phyloP scores from a whole-genome alignment of 2,888 invertebrate genomes.

The Arctia plantaginis region DNA sequence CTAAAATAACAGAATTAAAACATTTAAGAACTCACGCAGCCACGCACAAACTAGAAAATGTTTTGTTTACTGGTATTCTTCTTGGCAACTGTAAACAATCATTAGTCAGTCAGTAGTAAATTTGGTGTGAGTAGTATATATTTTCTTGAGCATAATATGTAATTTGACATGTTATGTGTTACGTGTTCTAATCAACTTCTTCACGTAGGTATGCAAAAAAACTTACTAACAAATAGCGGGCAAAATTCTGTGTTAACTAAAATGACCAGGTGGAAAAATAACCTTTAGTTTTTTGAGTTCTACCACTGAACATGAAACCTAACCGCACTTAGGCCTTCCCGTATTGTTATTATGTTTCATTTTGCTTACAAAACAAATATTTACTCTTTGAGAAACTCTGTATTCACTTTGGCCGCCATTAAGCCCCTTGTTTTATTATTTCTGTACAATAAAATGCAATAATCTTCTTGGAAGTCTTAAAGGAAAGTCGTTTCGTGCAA shows the following conservation, averaged over 20 bases:
- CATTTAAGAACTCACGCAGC: too few species aligned
- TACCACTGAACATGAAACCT: not conserved
- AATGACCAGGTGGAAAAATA: not conserved
- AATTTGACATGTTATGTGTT: too few species aligned
- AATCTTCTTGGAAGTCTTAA: slow-evolving; percentile 61
- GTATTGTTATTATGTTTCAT: slow-evolving; percentile 17
- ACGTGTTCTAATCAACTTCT: too few species aligned
- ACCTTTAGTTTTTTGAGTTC: not conserved
- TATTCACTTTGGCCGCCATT: slow-evolving; percentile 46
- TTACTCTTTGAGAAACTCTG: slow-evolving; percentile 31
- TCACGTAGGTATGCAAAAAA: not conserved
- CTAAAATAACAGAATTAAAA: not conserved
- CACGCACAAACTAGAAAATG: too few species aligned
- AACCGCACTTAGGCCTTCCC: slow-evolving; percentile 5
- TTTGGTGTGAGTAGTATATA: too few species aligned
- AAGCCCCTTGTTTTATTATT: slow-evolving; percentile 56
- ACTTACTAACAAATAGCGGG: not conserved
- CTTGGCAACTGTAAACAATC: too few species aligned
- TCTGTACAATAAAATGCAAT: slow-evolving; percentile 61
- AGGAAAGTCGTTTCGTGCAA: slow-evolving; percentile 63
- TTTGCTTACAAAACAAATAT: slow-evolving; percentile 30
- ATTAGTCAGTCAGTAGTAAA: too few species aligned
- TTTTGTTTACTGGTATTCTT: too few species aligned
- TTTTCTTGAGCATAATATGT: too few species aligned
- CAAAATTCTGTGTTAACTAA: not conserved